A percentile compares a stretch with the other conserved stretches of the same genome.
phyloP scores from a whole-genome alignment of 1,140 invertebrate genomes.

The Drosophila sproati region DNA sequence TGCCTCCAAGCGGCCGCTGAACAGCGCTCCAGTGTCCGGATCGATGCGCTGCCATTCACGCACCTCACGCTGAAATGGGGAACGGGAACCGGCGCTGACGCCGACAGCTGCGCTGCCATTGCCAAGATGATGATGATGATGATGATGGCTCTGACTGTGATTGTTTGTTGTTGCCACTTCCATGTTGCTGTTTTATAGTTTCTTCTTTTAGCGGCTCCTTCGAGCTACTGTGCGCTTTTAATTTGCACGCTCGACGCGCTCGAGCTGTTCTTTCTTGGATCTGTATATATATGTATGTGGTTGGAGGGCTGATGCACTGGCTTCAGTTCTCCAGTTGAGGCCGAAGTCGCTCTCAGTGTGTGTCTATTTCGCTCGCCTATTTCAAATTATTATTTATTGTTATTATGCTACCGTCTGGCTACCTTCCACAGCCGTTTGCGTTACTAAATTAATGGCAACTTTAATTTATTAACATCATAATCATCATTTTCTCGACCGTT shows the following conservation, averaged over 20 bases:
- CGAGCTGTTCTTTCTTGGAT: constrained; percentile 49
- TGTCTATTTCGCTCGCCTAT: constrained; percentile 65
- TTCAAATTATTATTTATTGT: constrained; percentile 82
- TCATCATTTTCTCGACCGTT: constrained; percentile 80
- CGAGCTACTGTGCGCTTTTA: constrained; percentile 80
- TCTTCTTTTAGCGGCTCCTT: constrained; percentile 30
- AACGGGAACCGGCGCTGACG: constrained; percentile 55
- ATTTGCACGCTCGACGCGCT: constrained; percentile 79
- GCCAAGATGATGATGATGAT: constrained; percentile 53
- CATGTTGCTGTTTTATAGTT: constrained; percentile 60
- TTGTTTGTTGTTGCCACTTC: constrained; percentile 83
- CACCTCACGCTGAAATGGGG: constrained; percentile 84
- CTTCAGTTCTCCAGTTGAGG: constrained; percentile 19
- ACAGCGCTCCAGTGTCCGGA: constrained; percentile 83
- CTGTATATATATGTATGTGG: constrained; percentile 23
- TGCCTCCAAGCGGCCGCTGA: constrained; percentile 83
- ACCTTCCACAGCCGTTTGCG: constrained; percentile 53
- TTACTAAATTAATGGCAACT: constrained; percentile 84
- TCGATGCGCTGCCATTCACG: constrained; percentile 85
- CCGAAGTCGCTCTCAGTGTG: constrained; percentile 13
- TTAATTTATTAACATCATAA: constrained; percentile 84
- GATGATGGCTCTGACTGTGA: constrained; percentile 74
- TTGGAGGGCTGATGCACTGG: constrained; percentile 43
- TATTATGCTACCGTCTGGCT: constrained; percentile 70
- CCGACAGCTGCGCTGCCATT: constrained; percentile 9